Evolutionary conservation across 23 tunicate species (phyloP).

Genomic region (Botrylloides violaceus): DNA sequence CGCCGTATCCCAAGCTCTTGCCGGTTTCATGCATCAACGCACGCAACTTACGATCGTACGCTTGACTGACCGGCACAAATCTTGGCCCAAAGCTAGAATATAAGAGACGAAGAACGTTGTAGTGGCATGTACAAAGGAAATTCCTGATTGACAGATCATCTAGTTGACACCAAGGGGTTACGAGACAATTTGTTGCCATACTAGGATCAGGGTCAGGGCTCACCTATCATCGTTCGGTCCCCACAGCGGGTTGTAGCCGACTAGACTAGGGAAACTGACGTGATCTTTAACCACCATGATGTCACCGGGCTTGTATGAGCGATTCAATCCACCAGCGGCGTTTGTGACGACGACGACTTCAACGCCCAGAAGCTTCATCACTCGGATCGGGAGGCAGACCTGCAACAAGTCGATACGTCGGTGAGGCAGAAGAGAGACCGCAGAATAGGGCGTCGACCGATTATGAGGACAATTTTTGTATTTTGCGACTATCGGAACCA

Average conservation of each 20-base stretch:
- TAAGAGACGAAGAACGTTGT: too few relatives aligned
- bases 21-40: slow-evolving; percentile 32
- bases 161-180: too few relatives aligned
- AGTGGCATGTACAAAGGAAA: too few relatives aligned
- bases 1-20: slow-evolving; percentile 24
- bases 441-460: neutral
- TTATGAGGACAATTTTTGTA: neutral
- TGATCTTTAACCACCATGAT: slow-evolving; percentile 94
- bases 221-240: slow-evolving; percentile 84
- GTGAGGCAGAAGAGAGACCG: too few relatives aligned
- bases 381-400: slow-evolving; percentile 92
- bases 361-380: slow-evolving; percentile 84
- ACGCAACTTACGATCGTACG: slow-evolving; percentile 59
- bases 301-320: slow-evolving; percentile 65
- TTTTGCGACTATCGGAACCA: too few relatives aligned
- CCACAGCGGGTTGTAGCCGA: slow-evolving; percentile 69
- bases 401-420: neutral
- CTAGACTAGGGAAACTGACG: slow-evolving; percentile 70
- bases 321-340: slow-evolving; percentile 94
- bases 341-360: slow-evolving; percentile 68
- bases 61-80: slow-evolving; percentile 67
- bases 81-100: slow-evolving; percentile 82
- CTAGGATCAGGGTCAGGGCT: too few relatives aligned
- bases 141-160: too few relatives aligned
- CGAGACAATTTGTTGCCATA: too few relatives aligned